These are phyloP conservation scores for Acheta domesticus DNA, from an alignment of 2,888 invertebrate genomes.

Conservation along the genomic window DNA sequence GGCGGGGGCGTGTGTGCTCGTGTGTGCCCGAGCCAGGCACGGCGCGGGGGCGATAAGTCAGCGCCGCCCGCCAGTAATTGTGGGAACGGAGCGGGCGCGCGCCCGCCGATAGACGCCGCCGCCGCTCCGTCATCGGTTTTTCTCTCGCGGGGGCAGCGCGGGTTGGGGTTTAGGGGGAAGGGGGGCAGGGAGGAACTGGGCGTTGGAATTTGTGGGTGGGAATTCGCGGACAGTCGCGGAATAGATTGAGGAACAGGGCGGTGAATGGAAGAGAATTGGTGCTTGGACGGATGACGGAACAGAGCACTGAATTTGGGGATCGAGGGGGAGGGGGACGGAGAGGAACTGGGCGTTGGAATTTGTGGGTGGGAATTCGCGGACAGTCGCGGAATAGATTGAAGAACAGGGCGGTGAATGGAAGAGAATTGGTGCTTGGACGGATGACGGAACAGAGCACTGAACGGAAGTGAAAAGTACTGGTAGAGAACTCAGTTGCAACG, in stretches of 20 bases:
- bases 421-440: too few relatives aligned
- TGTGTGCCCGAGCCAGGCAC: constrained; percentile 22
- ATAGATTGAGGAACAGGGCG: too few relatives aligned
- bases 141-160: background rate
- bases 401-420: too few relatives aligned
- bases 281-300: too few relatives aligned
- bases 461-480: too few relatives aligned
- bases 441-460: too few relatives aligned
- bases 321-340: background rate
- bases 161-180: background rate
- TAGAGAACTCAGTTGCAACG: too few relatives aligned
- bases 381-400: background rate
- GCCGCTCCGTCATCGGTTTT: background rate
- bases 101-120: background rate
- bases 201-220: background rate
- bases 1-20: background rate
- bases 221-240: background rate
- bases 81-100: background rate
- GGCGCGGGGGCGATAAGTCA: constrained; percentile 23
- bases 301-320: too few relatives aligned
- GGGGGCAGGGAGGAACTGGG: background rate
- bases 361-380: background rate
- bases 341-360: background rate
- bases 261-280: too few relatives aligned
- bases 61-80: constrained; percentile 12